Evolutionary conservation across 2,113 vertebrate genomes (phyloP).

Genomic region (Rana temporaria): DNA sequence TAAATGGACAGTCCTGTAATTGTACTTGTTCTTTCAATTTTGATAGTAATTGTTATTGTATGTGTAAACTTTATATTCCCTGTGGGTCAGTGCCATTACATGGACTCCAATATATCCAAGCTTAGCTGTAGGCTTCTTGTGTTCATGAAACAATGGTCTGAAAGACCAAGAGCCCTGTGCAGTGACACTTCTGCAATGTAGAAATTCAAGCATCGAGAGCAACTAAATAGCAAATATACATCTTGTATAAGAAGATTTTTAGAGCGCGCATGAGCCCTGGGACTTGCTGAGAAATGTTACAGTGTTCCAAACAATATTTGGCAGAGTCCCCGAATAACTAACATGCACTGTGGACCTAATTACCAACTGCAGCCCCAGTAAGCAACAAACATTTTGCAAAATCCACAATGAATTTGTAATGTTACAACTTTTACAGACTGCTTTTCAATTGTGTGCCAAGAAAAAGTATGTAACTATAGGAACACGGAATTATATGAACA

Average conservation of each 20-base stretch:
- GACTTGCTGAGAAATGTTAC: conserved; percentile 5
- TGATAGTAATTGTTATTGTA: conserved; percentile 56
- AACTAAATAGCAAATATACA: conserved; percentile 3
- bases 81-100: conserved; percentile 47
- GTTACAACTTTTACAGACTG: neutral
- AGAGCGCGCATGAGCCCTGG: neutral
- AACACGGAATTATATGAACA: no score
- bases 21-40: conserved; percentile 57
- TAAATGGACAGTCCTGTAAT: conserved; percentile 54
- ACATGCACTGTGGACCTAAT: conserved; percentile 32
- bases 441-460: neutral
- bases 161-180: conserved; percentile 34
- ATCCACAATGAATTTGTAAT: neutral
- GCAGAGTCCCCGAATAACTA: neutral
- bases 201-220: conserved; percentile 7
- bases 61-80: conserved; percentile 56
- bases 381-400: neutral
- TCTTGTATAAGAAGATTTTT: neutral
- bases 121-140: conserved; percentile 38
- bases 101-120: conserved; percentile 47
- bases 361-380: neutral
- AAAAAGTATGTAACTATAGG: neutral
- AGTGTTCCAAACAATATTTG: conserved; percentile 8
- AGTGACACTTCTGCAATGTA: conserved; percentile 11
- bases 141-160: conserved; percentile 43